Base-by-base conservation (phyloP, 2,797 vertebrate species). In the Sandelia bainsii region DNA sequence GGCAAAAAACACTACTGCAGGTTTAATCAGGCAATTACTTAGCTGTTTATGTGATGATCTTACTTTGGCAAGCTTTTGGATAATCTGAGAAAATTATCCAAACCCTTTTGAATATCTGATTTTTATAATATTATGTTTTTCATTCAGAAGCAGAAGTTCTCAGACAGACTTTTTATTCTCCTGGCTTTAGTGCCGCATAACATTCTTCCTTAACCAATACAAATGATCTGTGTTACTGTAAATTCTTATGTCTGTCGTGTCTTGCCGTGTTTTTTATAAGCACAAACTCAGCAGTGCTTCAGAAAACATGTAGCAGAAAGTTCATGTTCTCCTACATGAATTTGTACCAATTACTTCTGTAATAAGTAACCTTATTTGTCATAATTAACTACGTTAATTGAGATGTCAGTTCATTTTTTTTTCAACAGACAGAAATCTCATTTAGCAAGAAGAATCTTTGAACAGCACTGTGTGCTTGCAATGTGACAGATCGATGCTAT, bases 401-500 rank as follows among this genome's bases (percentile, higher is more conserved):
- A 68, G 60, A 62, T 52, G 40, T 62, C 64, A 49, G 5, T 2
- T 60, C 32, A 50, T 51, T 61, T 54, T 61, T 62, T 27, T 65
- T 59, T 42, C 7, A 6, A n/a, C 39, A 11, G 34, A 63, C 56
- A 64, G 39, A 63, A 78, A 75, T 78, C 69, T 63, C 42, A 73
- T 77, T 82, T 46, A 58, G 62, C 23, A 44, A 46, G 19, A 19
- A 59, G 32, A 64, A 39, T 62, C 72, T 73, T 39, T 42, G 11
- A 69, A 65, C 49, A 52, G 70, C 59, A 69, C 53, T 6, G 27
- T 63, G 70, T 74, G 62, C 81, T 64, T 75, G 62, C 27, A 6
- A 34, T 5, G 10, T 45, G 46, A 62, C 51, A 20, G 81, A 87
- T 89, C 79, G 25, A 86, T 82, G 72, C 49, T 7, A 65, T 22